phyloP scores from a whole-genome alignment of 2,797 vertebrate species.

The Masticophis lateralis region DNA sequence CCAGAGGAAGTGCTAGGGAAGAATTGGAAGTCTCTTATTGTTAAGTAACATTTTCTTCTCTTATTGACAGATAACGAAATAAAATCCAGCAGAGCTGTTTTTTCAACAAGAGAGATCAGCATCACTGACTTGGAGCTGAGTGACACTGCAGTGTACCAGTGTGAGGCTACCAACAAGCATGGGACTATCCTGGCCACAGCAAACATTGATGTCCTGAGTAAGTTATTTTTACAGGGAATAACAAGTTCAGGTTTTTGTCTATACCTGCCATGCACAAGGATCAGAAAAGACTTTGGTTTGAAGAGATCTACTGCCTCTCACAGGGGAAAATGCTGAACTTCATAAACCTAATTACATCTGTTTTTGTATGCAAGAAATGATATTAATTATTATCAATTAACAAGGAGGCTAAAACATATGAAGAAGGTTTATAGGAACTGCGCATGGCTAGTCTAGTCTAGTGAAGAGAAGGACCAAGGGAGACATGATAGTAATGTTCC shows the following conservation, averaged over 20 bases:
- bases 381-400: not conserved
- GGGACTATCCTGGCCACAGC: slow-evolving; percentile 86
- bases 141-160: slow-evolving; percentile 92
- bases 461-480: not conserved
- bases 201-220: slow-evolving; percentile 90
- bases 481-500: not conserved
- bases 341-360: not conserved
- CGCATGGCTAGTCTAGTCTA: too few species aligned
- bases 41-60: rapidly evolving
- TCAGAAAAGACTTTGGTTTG: not conserved
- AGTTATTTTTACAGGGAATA: slow-evolving; percentile 48
- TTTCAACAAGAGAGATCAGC: slow-evolving; percentile 69
- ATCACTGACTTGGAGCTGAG: slow-evolving; percentile 76
- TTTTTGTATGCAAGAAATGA: not conserved
- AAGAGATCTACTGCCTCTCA: not conserved
- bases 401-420: not conserved
- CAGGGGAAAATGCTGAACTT: not conserved
- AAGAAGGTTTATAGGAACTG: not conserved
- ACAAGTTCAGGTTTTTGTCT: not conserved
- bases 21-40: not conserved
- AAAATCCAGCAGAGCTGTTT: slow-evolving; percentile 58
- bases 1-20: not conserved
- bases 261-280: not conserved
- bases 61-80: slow-evolving; percentile 57
- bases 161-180: slow-evolving; percentile 87